Conservation (phyloP, 2,797 vertebrate species). For the Catharus ustulatus region DNA sequence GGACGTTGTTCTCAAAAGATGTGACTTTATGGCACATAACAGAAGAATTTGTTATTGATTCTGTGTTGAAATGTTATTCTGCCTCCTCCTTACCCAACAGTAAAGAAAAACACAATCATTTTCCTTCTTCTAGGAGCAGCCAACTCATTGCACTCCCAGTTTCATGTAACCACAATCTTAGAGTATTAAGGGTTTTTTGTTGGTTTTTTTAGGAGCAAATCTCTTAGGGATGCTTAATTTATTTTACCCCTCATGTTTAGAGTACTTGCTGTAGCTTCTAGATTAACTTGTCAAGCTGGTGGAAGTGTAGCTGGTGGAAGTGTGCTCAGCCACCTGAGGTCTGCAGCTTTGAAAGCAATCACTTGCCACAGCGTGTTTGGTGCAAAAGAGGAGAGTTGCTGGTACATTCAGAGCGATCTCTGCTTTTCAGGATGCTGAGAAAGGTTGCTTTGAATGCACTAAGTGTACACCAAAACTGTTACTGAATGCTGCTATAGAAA, state of each 20-base stretch:
- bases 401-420: not conserved
- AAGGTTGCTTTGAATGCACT: conserved; percentile 40
- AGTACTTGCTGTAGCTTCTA: not conserved
- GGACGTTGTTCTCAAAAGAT: conserved; percentile 31
- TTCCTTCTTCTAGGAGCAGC: not conserved
- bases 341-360: conserved; percentile 11
- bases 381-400: not conserved
- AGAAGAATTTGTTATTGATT: conserved; percentile 35
- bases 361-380: not conserved
- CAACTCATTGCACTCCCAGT: not conserved
- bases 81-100: conserved; percentile 17
- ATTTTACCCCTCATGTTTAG: not conserved
- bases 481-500: conserved; percentile 38
- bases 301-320: not conserved
- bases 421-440: conserved; percentile 45
- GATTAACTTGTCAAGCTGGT: conserved; percentile 33
- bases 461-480: conserved; percentile 42
- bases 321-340: conserved; percentile 12
- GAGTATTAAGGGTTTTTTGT: not conserved
- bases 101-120: not conserved
- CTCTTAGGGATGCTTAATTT: not conserved
- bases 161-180: not conserved
- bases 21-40: conserved; percentile 34
- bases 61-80: conserved; percentile 25
- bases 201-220: not conserved